Conservation (phyloP, 1,140 invertebrate species). For the Eurosta solidaginis region DNA sequence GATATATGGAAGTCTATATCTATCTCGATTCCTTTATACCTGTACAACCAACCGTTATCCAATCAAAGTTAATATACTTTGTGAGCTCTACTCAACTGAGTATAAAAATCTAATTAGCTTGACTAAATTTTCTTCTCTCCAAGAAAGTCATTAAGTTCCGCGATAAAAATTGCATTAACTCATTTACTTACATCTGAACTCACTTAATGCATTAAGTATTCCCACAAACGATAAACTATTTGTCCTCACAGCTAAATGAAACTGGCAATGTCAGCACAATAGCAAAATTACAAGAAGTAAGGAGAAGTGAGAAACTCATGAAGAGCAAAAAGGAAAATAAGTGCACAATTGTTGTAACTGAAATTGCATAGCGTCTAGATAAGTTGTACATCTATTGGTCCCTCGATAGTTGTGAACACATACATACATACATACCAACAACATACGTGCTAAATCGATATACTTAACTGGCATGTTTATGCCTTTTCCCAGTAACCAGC, state of each 20-base stretch:
- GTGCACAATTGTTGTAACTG: slow-evolving; percentile 12
- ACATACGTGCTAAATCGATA: not conserved
- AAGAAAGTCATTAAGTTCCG: no score
- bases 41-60: no score
- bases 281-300: not conserved
- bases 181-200: not conserved
- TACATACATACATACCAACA: not conserved
- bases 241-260: not conserved
- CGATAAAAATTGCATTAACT: not conserved
- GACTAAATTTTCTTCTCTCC: no score
- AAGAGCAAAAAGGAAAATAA: not conserved
- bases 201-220: slow-evolving; percentile 12
- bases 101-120: not conserved
- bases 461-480: not conserved
- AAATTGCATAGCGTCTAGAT: slow-evolving; percentile 13
- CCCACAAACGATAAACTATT: slow-evolving; percentile 13
- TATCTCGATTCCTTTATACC: no score
- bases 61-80: no score
- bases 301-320: no score
- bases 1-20: no score
- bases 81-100: no score
- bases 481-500: not conserved
- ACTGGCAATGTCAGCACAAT: slow-evolving; percentile 8
- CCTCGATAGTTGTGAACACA: not conserved
- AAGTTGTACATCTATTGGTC: slow-evolving; percentile 17